Evolutionary conservation across 2,797 vertebrate species (phyloP).

Genomic region (Paguma larvata): DNA sequence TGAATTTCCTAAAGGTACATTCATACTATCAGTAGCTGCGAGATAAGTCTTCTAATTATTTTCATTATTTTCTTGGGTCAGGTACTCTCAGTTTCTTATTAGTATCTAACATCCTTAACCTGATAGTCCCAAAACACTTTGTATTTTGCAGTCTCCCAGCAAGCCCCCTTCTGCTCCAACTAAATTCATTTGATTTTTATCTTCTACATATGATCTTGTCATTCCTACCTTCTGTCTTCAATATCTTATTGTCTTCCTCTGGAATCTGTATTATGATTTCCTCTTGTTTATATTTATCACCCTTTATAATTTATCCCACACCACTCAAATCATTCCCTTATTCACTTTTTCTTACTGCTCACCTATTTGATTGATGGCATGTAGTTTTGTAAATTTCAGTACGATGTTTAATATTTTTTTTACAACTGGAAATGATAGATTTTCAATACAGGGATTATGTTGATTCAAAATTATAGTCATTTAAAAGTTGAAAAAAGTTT

Average conservation of each 20-base stretch:
- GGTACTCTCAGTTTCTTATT: background rate
- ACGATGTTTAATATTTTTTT: background rate
- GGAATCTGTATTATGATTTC: background rate
- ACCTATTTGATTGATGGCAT: background rate
- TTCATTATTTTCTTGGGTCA: background rate
- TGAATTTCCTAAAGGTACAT: background rate
- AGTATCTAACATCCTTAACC: background rate
- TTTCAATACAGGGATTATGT: slow-evolving; percentile 33
- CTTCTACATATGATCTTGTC: background rate
- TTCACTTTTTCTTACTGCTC: background rate
- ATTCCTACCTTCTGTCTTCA: background rate
- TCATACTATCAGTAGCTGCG: background rate
- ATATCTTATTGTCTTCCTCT: background rate
- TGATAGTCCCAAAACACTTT: background rate
- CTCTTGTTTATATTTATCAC: background rate
- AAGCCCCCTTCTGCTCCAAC: background rate
- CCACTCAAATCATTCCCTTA: background rate
- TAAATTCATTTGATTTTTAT: slow-evolving; percentile 25
- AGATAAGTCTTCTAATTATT: background rate
- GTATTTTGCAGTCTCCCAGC: background rate
- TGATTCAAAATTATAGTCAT: slow-evolving; percentile 46
- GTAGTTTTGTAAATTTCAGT: slow-evolving; percentile 11
- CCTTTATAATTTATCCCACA: background rate
- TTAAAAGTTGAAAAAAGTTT: slow-evolving; percentile 41
- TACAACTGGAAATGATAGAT: background rate